phyloP scores from a whole-genome alignment of 2,888 invertebrate species.

The Drosophila rubida region DNA sequence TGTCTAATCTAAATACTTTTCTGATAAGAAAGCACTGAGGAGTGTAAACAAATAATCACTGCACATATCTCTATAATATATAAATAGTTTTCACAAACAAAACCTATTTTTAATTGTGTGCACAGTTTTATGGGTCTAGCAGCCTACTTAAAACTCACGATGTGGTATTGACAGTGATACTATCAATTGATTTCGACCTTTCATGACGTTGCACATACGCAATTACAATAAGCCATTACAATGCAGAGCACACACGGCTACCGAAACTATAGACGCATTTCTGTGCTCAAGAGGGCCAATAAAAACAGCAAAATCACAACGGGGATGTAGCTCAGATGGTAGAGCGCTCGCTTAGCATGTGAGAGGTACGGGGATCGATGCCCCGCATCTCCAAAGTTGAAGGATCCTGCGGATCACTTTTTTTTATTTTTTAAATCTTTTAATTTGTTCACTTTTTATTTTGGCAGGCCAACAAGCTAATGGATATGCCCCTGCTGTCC shows the following conservation, averaged over 20 bases:
- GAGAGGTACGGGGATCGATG: conserved; percentile 85
- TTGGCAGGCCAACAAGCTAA: conserved; percentile 86
- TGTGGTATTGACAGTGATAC: conserved; percentile 4
- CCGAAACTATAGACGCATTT: not conserved
- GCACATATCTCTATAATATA: conserved; percentile 8
- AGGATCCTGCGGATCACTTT: conserved; percentile 12
- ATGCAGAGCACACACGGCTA: conserved; percentile 36
- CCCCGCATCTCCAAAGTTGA: conserved; percentile 84
- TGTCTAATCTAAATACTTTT: conserved; percentile 31
- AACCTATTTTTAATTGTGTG: conserved; percentile 54
- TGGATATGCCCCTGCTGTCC: conserved; percentile 85
- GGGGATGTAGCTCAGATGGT: conserved; percentile 86
- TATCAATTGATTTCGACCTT: conserved; percentile 4
- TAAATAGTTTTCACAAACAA: conserved; percentile 35
- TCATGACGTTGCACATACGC: conserved; percentile 40
- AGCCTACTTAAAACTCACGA: conserved; percentile 2
- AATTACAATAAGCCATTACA: conserved; percentile 27
- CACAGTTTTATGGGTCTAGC: conserved; percentile 2
- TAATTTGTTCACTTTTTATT: conserved; percentile 10
- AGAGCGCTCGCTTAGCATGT: conserved; percentile 85
- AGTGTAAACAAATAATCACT: not conserved
- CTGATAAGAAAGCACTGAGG: not conserved
- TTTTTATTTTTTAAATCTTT: not conserved
- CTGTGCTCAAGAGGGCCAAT: conserved; percentile 22
- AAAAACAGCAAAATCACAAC: conserved; percentile 13